A percentile compares a stretch with the other conserved stretches of the same genome.
Conservation (phyloP, 1,140 invertebrate species). For the Zaprionus ornatus region DNA sequence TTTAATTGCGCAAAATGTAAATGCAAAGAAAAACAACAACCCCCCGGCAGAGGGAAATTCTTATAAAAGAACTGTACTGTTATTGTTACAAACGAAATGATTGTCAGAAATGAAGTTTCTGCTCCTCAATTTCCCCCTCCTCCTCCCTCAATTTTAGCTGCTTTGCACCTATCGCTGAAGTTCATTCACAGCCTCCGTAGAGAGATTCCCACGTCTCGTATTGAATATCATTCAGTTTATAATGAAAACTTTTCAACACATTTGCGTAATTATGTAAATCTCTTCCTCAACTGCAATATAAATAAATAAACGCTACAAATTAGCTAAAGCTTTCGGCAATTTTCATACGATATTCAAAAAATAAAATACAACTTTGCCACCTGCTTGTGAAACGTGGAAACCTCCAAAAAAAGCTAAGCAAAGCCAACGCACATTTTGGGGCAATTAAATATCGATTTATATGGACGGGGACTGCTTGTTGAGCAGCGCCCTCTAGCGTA, state of each 20-base stretch:
- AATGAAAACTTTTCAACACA: conserved; percentile 57
- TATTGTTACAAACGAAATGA: conserved; percentile 7
- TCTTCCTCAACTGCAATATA: conserved; percentile 14
- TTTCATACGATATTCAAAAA: conserved; percentile 58
- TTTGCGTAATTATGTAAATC: conserved; percentile 76
- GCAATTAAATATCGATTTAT: conserved; percentile 80
- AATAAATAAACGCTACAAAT: conserved; percentile 69
- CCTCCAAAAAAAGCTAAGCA: not conserved
- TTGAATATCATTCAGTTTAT: conserved; percentile 58
- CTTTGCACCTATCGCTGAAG: conserved; percentile 40
- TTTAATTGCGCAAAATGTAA: conserved; percentile 50
- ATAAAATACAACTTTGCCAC: conserved; percentile 45
- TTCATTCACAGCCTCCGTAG: conserved; percentile 33
- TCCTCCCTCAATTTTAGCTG: not conserved
- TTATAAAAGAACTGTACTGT: conserved; percentile 13
- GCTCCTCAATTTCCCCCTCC: not conserved
- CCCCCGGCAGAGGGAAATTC: not conserved
- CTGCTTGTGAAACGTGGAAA: conserved; percentile 58
- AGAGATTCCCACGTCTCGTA: conserved; percentile 50
- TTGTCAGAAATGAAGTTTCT: conserved; percentile 18
- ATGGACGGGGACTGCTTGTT: conserved; percentile 26
- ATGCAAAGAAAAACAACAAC: conserved; percentile 35
- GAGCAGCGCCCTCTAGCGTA: conserved; percentile 27
- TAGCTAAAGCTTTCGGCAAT: conserved; percentile 52
- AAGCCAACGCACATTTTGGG: conserved; percentile 38